Evolutionary conservation across 2,797 vertebrate species (phyloP).

Genomic region (Eulemur rubriventer): DNA sequence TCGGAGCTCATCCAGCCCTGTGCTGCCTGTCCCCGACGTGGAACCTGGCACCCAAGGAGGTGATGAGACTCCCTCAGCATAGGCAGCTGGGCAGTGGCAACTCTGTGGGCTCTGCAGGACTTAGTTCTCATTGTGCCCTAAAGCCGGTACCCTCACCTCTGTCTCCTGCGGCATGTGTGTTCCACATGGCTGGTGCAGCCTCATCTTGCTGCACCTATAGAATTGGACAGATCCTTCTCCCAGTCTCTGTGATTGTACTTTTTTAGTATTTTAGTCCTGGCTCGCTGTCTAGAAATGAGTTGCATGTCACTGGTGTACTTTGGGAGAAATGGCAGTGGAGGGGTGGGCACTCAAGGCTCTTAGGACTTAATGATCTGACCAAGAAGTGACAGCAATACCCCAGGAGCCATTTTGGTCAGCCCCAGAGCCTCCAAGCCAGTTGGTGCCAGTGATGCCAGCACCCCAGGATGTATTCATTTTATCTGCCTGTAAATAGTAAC

Average conservation of each 20-base stretch:
- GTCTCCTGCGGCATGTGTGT: neutral
- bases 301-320: too few relatives aligned
- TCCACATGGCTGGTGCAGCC: neutral
- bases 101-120: neutral
- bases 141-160: neutral
- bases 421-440: neutral
- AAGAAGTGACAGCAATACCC: neutral
- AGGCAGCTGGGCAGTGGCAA: rapidly evolving
- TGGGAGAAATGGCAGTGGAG: neutral
- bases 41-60: neutral
- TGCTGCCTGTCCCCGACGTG: neutral
- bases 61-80: rapidly evolving
- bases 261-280: neutral
- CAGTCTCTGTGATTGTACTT: neutral
- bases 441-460: neutral
- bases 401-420: neutral
- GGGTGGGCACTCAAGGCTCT: neutral
- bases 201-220: neutral
- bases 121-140: neutral
- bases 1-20: neutral
- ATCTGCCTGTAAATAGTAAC: neutral
- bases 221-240: neutral
- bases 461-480: neutral
- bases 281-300: neutral
- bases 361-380: neutral